A percentile compares a stretch with the other conserved stretches of the same genome.
These are phyloP conservation scores for Typhlomys cinereus DNA, from an alignment of 2,113 vertebrate species.

Conservation along the genomic window DNA sequence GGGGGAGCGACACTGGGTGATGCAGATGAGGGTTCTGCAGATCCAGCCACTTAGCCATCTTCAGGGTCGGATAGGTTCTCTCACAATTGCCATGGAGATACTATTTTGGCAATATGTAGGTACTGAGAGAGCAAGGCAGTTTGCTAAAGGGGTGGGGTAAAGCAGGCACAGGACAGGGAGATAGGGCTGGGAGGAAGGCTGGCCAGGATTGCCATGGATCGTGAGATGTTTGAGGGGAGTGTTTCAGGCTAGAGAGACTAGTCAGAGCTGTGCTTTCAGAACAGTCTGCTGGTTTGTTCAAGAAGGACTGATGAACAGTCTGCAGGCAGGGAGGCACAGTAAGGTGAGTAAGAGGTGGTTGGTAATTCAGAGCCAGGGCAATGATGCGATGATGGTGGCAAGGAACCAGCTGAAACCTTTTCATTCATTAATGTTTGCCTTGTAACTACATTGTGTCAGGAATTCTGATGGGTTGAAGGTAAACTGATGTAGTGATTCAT, in stretches of 20 bases:
- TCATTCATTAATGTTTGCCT: neutral
- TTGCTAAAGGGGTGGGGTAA: neutral
- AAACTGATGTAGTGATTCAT: neutral
- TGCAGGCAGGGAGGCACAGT: no score
- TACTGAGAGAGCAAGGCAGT: neutral
- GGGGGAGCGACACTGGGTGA: slow-evolving; percentile 56
- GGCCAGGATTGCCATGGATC: neutral
- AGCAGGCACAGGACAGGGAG: neutral
- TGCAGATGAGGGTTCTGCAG: slow-evolving; percentile 38
- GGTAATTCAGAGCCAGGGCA: neutral
- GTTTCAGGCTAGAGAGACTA: neutral
- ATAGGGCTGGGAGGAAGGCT: neutral
- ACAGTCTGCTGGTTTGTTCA: neutral
- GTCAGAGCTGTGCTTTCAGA: slow-evolving; percentile 6
- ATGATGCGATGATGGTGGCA: neutral
- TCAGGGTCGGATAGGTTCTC: neutral
- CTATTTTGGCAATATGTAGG: neutral
- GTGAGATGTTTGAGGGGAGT: neutral
- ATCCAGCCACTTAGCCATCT: slow-evolving; percentile 11
- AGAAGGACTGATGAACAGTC: neutral
- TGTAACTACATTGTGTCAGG: neutral
- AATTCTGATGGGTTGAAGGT: neutral
- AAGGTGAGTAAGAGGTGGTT: neutral
- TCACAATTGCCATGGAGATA: neutral
- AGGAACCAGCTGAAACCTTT: neutral